These are phyloP conservation scores for Drosophila antonietae DNA, from an alignment of 2,888 invertebrate species.

Conservation along the genomic window DNA sequence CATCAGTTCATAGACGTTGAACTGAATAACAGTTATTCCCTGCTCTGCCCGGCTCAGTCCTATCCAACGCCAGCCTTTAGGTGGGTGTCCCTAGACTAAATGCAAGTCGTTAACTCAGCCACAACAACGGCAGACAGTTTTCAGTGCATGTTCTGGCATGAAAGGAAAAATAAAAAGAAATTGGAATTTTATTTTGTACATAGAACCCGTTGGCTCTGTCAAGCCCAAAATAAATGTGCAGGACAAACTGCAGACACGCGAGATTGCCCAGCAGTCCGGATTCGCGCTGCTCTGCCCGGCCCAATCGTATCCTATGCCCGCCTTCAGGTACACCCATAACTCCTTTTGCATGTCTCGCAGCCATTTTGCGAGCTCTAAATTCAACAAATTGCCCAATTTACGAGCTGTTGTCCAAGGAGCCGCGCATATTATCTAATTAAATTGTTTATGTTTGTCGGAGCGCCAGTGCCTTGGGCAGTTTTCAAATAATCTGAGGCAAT, in stretches of 20 bases:
- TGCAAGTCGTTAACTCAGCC: background rate
- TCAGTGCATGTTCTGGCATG: conserved; percentile 18
- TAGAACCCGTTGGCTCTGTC: conserved; percentile 86
- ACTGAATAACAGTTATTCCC: conserved; percentile 85
- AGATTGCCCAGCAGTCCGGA: conserved; percentile 85
- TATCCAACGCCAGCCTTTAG: conserved; percentile 90
- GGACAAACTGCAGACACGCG: conserved; percentile 88
- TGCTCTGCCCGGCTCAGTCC: conserved; percentile 88
- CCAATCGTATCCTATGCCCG: conserved; percentile 91
- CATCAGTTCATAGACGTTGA: conserved; percentile 79
- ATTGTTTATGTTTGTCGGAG: conserved; percentile 50
- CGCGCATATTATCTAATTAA: conserved; percentile 38
- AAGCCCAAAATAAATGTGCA: conserved; percentile 89
- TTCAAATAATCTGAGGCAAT: conserved; percentile 29
- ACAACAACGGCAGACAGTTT: conserved; percentile 41
- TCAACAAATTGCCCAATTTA: conserved; percentile 54
- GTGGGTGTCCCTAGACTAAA: conserved; percentile 81
- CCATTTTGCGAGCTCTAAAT: conserved; percentile 28
- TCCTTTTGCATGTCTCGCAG: conserved; percentile 38
- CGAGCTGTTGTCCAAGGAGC: conserved; percentile 14
- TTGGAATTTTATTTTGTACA: conserved; percentile 31
- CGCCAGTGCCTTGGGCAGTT: conserved; percentile 45
- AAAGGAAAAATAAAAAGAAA: background rate
- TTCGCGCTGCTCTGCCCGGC: conserved; percentile 90
- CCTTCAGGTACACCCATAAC: conserved; percentile 87